These are phyloP conservation scores for Parascotia fuliginaria DNA, from an alignment of 2,888 invertebrate species.

Conservation along the genomic window DNA sequence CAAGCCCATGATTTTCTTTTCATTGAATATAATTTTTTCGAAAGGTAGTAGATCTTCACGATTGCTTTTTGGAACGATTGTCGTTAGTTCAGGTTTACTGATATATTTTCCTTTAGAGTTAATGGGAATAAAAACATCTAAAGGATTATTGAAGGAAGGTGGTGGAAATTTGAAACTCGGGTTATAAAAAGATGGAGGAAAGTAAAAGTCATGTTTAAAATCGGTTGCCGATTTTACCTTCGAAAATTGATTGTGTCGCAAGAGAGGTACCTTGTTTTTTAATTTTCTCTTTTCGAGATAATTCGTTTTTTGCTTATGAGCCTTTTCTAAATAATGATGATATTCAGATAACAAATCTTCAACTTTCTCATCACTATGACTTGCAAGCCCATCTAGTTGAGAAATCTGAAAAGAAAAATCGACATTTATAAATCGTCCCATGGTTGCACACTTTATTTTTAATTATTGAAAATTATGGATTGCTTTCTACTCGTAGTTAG, in stretches of 20 bases:
- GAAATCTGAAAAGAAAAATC: slow-evolving; percentile 54
- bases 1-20: slow-evolving; percentile 44
- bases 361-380: slow-evolving; percentile 71
- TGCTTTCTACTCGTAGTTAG: too few relatives aligned
- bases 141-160: slow-evolving; percentile 49
- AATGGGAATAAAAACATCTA: slow-evolving; percentile 63
- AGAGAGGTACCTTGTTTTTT: slow-evolving; percentile 73
- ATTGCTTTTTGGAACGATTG: slow-evolving; percentile 32
- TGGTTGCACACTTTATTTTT: background rate
- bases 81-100: slow-evolving; percentile 41
- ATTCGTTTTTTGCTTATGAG: slow-evolving; percentile 67
- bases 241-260: slow-evolving; percentile 62
- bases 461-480: slow-evolving; percentile 3
- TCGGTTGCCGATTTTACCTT: slow-evolving; percentile 52
- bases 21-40: slow-evolving; percentile 44
- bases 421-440: too few relatives aligned
- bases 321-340: slow-evolving; percentile 73
- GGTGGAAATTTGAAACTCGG: slow-evolving; percentile 46
- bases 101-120: slow-evolving; percentile 50
- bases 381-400: slow-evolving; percentile 52
- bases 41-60: slow-evolving; percentile 33
- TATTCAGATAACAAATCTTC: slow-evolving; percentile 75
- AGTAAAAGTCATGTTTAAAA: slow-evolving; percentile 51
- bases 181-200: slow-evolving; percentile 50
- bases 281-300: slow-evolving; percentile 64